phyloP scores from a whole-genome alignment of 1,140 invertebrate genomes.

The Nephila pilipes region DNA sequence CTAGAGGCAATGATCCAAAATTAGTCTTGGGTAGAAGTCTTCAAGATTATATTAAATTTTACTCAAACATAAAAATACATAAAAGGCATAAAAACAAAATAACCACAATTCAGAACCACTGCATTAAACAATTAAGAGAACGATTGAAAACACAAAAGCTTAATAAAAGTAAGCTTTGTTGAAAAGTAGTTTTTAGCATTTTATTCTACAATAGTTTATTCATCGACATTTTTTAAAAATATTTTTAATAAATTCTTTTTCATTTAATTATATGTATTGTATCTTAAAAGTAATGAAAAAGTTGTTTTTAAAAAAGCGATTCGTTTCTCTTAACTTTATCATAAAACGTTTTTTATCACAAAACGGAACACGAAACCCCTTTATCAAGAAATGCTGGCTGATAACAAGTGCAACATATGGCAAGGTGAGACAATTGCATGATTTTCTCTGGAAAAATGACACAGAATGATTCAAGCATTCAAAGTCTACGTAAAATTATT shows the following conservation, averaged over 20 bases:
- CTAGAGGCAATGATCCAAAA: too few species aligned
- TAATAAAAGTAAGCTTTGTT: neutral
- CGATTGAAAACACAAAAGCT: neutral
- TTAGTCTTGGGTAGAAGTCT: too few species aligned
- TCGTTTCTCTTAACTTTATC: neutral
- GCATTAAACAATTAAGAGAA: neutral
- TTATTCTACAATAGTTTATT: neutral
- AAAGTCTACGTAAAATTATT: neutral
- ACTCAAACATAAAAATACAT: too few species aligned
- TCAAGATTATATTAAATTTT: too few species aligned
- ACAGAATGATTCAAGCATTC: neutral
- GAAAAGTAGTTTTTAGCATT: neutral
- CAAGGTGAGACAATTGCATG: neutral
- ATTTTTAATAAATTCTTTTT: neutral
- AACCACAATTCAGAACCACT: too few species aligned
- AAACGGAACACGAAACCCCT: neutral
- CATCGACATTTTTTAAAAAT: neutral
- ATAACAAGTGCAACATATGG: constrained; percentile 1
- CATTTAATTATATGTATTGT: neutral
- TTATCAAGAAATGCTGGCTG: neutral
- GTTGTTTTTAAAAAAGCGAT: neutral
- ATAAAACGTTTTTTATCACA: neutral
- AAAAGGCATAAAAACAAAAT: too few species aligned
- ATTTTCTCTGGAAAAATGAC: neutral
- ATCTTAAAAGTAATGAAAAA: neutral